phyloP scores from a whole-genome alignment of 2,797 vertebrate species.

The Anabas testudineus region DNA sequence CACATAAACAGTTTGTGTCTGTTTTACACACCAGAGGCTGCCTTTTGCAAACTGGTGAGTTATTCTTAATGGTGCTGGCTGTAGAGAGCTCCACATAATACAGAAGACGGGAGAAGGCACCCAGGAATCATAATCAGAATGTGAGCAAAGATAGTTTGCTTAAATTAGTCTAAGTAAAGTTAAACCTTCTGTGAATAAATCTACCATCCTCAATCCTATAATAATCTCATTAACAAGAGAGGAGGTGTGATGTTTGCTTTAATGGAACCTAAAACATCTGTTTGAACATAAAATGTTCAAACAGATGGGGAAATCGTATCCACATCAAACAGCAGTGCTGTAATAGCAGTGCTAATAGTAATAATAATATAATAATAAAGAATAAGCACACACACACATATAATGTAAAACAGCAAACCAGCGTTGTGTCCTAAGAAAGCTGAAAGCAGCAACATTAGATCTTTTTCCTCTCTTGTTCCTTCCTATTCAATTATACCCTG shows the following conservation, averaged over 20 bases:
- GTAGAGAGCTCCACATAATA: conserved; percentile 33
- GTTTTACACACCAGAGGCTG: conserved; percentile 22
- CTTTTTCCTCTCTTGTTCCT: neutral
- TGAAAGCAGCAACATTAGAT: neutral
- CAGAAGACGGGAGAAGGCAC: neutral
- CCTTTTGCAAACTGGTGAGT: conserved; percentile 29
- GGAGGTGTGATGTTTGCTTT: too few species aligned
- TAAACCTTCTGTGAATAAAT: too few species aligned
- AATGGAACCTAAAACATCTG: too few species aligned
- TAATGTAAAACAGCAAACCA: neutral
- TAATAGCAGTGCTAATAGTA: too few species aligned
- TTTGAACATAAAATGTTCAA: too few species aligned
- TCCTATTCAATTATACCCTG: conserved; percentile 9
- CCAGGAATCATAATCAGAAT: neutral
- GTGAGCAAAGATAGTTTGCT: neutral
- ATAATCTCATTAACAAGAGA: too few species aligned
- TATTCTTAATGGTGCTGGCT: conserved; percentile 29
- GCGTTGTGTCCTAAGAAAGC: neutral
- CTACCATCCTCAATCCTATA: too few species aligned
- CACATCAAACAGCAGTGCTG: too few species aligned
- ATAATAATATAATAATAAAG: too few species aligned
- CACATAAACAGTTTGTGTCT: conserved; percentile 20
- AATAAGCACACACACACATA: neutral
- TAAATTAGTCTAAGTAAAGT: neutral
- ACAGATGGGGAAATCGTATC: too few species aligned